Base-by-base conservation (phyloP, 2,888 invertebrate species). In the Cataglyphis livida region DNA sequence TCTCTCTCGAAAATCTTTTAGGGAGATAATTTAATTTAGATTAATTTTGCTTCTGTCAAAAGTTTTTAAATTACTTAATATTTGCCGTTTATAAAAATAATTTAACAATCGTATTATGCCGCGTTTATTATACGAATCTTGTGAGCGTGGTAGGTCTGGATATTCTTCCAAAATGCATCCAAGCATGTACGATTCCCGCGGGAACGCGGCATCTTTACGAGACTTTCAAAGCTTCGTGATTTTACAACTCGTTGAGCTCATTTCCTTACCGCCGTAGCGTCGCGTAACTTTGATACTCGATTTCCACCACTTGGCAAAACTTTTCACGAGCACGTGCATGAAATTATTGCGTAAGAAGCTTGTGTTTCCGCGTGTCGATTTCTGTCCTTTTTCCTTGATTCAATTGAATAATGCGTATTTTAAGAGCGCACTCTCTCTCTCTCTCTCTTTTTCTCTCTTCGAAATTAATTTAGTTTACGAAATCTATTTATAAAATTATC, bases 161-260 rank as follows among this genome's bases (percentile, higher is more conserved):
- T 66, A 74, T 75, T 48, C 83, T 64, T 54, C 64, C 51, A 10
- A 59, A 61, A 71, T 51, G 70, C 83, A 84, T 70, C 68, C 84
- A 81, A 83, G 79, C 85, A 76, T 73, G 28, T 76, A 61, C 73
- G 84, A 61, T 84, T 73, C 81, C 73, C 51, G 70, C 82, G 64
- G 32, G 66, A 38, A 66, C 59, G 82, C 81, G 88, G 89, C 85
- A 89, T 90, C 89, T 91, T 91, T 90, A 90, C 89, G 91, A 85
- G 88, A 90, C 88, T 91, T 91, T 90, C 89, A 90, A 88, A 91
- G 90, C 88, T 89, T 85, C 88, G 87, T 88, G 90, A 90, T 92
- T 91, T 91, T 89, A 90, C 92, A 91, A 91, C 90, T 91, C 92
- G 90, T 91, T 91, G 90, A 88, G 88, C 91, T 90, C 91, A 90